Evolutionary conservation across 1,140 invertebrate genomes (phyloP).

Genomic region (Anastrepha obliqua): DNA sequence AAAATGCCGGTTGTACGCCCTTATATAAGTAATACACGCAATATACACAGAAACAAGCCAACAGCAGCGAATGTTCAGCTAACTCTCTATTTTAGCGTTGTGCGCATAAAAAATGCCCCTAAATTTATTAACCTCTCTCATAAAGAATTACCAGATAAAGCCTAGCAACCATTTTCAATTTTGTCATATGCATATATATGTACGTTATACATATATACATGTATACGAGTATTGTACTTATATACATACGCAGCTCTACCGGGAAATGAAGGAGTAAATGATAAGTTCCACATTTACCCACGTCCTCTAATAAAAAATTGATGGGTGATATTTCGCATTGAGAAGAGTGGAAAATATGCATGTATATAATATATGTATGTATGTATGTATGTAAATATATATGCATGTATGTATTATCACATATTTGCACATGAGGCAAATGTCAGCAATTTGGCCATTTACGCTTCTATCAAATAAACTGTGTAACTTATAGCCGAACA

Average conservation of each 20-base stretch:
- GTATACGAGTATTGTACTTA: not conserved
- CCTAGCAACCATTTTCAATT: not conserved
- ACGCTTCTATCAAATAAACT: not conserved
- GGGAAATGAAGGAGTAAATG: not conserved
- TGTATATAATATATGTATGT: not conserved
- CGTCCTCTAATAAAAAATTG: constrained; percentile 18
- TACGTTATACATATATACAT: not conserved
- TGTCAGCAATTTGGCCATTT: constrained; percentile 15
- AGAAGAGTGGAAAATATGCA: not conserved
- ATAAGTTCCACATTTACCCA: not conserved
- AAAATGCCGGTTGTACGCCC: no score
- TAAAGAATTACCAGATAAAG: not conserved
- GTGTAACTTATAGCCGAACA: constrained; percentile 20
- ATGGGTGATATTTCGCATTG: not conserved
- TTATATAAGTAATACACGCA: no score
- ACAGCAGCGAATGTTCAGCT: no score
- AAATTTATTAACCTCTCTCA: not conserved
- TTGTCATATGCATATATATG: not conserved
- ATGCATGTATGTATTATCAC: not conserved
- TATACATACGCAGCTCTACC: no score
- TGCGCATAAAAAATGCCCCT: not conserved
- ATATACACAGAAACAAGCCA: no score
- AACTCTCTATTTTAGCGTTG: no score
- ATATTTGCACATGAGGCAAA: not conserved
- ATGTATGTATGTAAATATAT: not conserved